Conservation (phyloP, 2,113 vertebrate species). For the Neoarius graeffei region DNA sequence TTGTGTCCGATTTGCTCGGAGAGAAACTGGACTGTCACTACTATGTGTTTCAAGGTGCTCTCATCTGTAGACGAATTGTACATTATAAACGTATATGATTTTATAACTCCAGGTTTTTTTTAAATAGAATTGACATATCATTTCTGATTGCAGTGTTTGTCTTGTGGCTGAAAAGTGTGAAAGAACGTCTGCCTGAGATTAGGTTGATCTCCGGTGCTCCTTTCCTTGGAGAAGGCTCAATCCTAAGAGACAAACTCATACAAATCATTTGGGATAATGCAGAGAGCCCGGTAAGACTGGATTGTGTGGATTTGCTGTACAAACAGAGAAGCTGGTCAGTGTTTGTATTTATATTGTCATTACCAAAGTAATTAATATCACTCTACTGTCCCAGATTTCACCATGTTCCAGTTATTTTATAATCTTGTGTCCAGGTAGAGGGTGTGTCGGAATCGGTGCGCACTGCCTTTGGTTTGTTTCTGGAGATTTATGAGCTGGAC, state of each 20-base stretch:
- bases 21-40: slow-evolving; percentile 77
- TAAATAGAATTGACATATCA: background rate
- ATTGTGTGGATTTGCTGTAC: background rate
- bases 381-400: background rate
- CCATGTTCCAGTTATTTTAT: background rate
- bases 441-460: slow-evolving; percentile 78
- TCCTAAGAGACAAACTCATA: slow-evolving; percentile 65
- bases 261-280: slow-evolving; percentile 81
- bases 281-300: slow-evolving; percentile 80
- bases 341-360: background rate
- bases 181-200: slow-evolving; percentile 69
- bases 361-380: background rate
- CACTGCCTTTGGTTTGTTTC: slow-evolving; percentile 73
- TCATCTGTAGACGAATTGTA: background rate
- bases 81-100: background rate
- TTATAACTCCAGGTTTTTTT: background rate
- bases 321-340: background rate
- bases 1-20: slow-evolving; percentile 70
- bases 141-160: slow-evolving; percentile 71
- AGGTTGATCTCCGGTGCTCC: slow-evolving; percentile 62
- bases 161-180: slow-evolving; percentile 81
- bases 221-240: slow-evolving; percentile 62
- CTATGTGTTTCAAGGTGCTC: slow-evolving; percentile 82
- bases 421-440: slow-evolving; percentile 70
- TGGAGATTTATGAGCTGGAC: slow-evolving; percentile 80